A percentile compares a stretch with the other conserved stretches of the same genome.
These are phyloP conservation scores for Sternotherus odoratus DNA, from an alignment of 2,797 vertebrate species.

Conservation along the genomic window DNA sequence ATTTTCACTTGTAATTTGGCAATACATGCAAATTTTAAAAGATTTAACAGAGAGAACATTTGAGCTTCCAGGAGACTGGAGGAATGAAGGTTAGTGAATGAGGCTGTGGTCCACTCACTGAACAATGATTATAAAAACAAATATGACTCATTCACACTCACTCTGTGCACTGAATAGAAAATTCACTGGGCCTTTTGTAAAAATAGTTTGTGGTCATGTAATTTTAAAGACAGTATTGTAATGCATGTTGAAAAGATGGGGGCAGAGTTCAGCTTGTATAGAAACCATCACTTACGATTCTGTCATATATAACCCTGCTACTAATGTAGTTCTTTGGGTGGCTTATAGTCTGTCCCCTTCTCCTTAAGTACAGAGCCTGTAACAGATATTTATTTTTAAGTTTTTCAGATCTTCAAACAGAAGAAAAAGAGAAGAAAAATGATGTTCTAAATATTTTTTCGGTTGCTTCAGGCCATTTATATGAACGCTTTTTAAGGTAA, in stretches of 20 bases:
- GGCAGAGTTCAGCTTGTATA: not conserved
- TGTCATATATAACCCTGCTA: not conserved
- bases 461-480: slow-evolving; percentile 96
- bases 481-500: slow-evolving; percentile 97
- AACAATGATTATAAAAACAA: not conserved
- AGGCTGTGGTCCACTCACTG: not conserved
- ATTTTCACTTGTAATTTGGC: not conserved
- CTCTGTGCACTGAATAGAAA: not conserved
- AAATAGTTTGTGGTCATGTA: not conserved
- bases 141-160: not conserved
- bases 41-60: not conserved
- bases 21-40: not conserved
- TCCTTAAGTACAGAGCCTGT: not conserved
- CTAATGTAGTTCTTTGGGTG: not conserved
- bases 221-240: not conserved
- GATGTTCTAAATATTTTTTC: slow-evolving; percentile 96
- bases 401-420: slow-evolving; percentile 83
- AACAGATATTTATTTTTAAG: slow-evolving; percentile 75
- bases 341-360: not conserved
- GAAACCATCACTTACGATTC: not conserved
- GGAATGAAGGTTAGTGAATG: not conserved
- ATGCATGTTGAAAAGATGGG: not conserved
- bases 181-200: not conserved
- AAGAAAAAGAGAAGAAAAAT: slow-evolving; percentile 83
- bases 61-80: not conserved